Evolutionary conservation across 2,113 vertebrate genomes (phyloP).

Genomic region (Vulpes ferrilata): DNA sequence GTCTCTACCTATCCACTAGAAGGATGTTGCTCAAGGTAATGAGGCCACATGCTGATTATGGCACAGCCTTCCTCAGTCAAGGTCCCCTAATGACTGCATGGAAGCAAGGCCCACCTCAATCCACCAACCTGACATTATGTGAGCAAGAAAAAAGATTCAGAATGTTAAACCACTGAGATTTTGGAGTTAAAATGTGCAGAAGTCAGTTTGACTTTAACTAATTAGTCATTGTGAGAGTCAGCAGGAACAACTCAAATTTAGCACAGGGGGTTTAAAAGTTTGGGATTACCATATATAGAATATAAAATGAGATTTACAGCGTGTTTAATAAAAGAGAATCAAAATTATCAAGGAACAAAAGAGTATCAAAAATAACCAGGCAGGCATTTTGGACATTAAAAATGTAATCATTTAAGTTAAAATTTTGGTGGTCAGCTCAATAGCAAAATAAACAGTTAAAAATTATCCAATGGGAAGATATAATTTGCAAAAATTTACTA

Average conservation of each 20-base stretch:
- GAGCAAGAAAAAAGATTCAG: background rate
- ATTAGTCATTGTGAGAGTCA: background rate
- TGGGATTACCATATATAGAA: background rate
- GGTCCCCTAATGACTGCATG: background rate
- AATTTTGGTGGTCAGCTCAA: background rate
- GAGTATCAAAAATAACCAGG: background rate
- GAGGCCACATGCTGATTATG: rapidly evolving
- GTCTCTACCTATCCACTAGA: too few relatives aligned
- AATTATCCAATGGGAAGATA: background rate
- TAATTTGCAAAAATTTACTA: background rate
- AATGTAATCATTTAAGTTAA: background rate
- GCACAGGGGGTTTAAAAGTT: background rate
- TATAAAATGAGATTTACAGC: background rate
- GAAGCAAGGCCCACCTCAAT: background rate
- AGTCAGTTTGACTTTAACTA: background rate
- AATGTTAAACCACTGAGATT: background rate
- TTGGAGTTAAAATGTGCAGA: background rate
- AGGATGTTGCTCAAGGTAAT: background rate
- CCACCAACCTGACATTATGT: background rate
- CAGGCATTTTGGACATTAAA: background rate
- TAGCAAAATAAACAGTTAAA: background rate
- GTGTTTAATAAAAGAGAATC: background rate
- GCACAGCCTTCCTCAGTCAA: background rate
- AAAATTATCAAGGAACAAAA: background rate
- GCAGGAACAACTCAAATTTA: background rate